Conservation (phyloP, 2,113 vertebrate genomes). For the Cryptomyrus ogoouensis region DNA sequence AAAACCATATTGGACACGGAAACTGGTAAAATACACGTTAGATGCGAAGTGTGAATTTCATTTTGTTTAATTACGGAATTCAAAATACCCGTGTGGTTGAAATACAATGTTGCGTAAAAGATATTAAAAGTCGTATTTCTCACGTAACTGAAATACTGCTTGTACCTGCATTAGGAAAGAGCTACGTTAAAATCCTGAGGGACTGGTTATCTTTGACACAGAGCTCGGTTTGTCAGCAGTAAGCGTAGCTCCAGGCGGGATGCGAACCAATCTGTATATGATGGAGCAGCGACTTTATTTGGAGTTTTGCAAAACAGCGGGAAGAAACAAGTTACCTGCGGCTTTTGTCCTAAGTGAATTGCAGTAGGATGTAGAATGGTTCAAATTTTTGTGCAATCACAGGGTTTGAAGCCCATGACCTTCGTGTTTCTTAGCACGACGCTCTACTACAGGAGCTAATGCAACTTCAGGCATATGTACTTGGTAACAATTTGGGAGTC, state of each 20-base stretch:
- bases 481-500: neutral
- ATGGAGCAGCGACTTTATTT: neutral
- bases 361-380: neutral
- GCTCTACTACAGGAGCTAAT: neutral
- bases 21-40: neutral
- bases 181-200: neutral
- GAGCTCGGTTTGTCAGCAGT: neutral
- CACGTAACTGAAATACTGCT: neutral
- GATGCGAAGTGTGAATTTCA: neutral
- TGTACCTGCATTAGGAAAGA: neutral
- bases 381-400: neutral
- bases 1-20: neutral
- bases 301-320: neutral
- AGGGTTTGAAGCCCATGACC: neutral
- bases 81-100: neutral
- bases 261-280: neutral
- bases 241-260: neutral
- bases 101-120: neutral
- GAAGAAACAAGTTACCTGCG: neutral
- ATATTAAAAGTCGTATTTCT: slow-evolving; percentile 9
- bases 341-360: neutral
- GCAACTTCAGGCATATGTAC: neutral
- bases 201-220: neutral
- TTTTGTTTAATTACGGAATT: neutral
- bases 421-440: neutral